Conservation (phyloP, 2,113 vertebrate species). For the Bufo bufo region DNA sequence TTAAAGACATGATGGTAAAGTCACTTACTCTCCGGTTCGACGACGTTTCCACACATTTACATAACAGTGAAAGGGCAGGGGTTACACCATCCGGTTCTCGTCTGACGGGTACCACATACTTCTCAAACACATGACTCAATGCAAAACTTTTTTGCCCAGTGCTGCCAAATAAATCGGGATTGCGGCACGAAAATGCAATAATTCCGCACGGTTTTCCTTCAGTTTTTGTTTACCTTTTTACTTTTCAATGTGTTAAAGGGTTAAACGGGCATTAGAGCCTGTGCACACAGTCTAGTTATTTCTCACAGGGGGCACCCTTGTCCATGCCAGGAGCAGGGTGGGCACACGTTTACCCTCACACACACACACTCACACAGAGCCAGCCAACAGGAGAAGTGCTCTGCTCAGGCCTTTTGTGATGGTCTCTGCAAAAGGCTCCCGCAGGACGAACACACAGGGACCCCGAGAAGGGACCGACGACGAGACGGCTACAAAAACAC, state of each 20-base stretch:
- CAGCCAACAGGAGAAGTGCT: constrained; percentile 21
- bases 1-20: neutral
- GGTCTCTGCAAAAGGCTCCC: constrained; percentile 52
- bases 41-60: neutral
- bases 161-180: neutral
- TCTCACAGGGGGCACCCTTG: neutral
- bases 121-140: neutral
- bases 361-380: constrained; percentile 56
- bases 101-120: neutral
- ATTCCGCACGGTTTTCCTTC: neutral
- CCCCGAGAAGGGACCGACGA: neutral
- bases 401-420: constrained; percentile 59
- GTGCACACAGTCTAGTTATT: neutral
- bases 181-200: neutral
- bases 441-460: neutral
- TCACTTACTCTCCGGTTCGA: neutral
- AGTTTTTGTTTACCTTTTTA: neutral
- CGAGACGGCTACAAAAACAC: neutral
- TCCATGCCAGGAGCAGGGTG: neutral
- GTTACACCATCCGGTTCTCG: too few species aligned
- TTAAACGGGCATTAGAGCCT: neutral
- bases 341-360: neutral
- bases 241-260: neutral
- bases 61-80: neutral
- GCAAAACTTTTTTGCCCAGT: neutral